Evolutionary conservation across 2,888 invertebrate species (phyloP).

Genomic region (Stratiomys singularior): DNA sequence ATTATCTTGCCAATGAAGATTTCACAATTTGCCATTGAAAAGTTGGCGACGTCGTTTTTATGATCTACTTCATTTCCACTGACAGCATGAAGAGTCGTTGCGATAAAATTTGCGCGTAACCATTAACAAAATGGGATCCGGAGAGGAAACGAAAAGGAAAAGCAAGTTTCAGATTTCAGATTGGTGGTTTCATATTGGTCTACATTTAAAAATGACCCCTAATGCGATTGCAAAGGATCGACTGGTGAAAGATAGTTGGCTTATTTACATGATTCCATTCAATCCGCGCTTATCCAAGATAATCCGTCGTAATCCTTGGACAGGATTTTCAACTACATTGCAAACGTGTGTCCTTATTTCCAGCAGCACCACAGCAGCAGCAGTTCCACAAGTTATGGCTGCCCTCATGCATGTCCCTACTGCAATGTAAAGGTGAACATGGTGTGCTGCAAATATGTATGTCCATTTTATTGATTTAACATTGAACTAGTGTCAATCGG

Average conservation of each 20-base stretch:
- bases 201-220: not conserved
- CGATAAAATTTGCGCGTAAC: not conserved
- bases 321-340: not conserved
- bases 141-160: not conserved
- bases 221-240: not conserved
- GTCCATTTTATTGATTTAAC: constrained; percentile 4
- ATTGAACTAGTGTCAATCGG: not conserved
- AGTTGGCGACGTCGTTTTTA: constrained; percentile 1
- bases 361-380: no score
- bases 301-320: not conserved
- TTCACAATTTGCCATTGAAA: not conserved
- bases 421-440: not conserved
- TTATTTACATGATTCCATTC: not conserved
- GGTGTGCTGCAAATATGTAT: not conserved
- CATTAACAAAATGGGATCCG: not conserved
- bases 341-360: not conserved
- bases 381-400: no score
- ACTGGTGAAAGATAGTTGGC: not conserved
- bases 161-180: not conserved
- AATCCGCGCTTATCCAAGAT: not conserved
- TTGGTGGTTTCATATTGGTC: not conserved
- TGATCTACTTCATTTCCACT: not conserved
- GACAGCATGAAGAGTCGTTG: not conserved
- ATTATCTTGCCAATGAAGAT: constrained; percentile 13
- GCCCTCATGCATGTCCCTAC: not conserved